Evolutionary conservation across 2,113 vertebrate genomes (phyloP), one percentile per base, ranked within the genome.

Genomic region (Leptobrachium leishanense): DNA sequence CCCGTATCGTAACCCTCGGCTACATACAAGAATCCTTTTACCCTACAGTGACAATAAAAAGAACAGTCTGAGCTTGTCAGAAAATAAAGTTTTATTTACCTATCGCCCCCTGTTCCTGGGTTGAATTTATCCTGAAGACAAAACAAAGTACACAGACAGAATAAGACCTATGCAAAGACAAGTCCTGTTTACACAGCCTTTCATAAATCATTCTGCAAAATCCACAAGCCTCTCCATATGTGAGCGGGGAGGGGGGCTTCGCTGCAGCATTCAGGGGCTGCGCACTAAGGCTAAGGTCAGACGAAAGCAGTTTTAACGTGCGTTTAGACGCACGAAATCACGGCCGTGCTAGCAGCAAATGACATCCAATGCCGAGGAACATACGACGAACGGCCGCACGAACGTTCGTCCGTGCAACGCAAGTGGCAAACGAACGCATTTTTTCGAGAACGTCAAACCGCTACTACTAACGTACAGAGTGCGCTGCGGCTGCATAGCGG

Each of bases 41-140:
- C 72, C 43, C 6, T 43, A 63, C 73, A 75, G 43, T 50, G 3
- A 3, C 11, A 41, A 75, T 20, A 66, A 2, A 46, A 46, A 50
- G 20, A 75, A 59, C 13, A 12, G 73, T 65, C 64, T 65, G 15
- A 39, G 62, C 62, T 75, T 65, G 62, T 75, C 64, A 75, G 73
- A 64, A 75, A 65, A 31, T 75, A 43, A 75, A 50, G 65, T 31
- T 66, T 75, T 75, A 75, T 75, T 75, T 75, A 75, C 62, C 39
- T 62, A 66, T 65, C 62, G 20, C 20, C 39, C 72, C 57, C 4
- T 44, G 64, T 65, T 64, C 62, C 15, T 75, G 43, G 39, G 62
- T 11, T 75, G 73, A 75, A 9, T 75, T 75, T 62, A 65, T 53
- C 42, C 43, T 13, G 73, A 42, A 75, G 59, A 75, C 62, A 75